These are phyloP conservation scores for Acromyrmex echinatior DNA, from an alignment of 1,140 invertebrate genomes.

Conservation along the genomic window DNA sequence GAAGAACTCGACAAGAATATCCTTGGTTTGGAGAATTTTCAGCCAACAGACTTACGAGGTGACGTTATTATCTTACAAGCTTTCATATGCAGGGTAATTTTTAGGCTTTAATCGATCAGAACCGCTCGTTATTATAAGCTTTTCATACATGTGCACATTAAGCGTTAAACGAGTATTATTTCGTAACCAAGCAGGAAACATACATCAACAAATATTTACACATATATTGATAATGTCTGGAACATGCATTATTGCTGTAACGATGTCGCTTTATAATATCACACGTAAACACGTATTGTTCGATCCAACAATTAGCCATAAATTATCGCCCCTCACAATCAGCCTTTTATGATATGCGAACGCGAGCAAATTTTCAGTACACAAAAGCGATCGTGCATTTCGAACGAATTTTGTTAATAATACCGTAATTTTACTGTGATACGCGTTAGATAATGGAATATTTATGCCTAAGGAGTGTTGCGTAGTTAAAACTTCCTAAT, in stretches of 20 bases:
- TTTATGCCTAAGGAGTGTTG: background rate
- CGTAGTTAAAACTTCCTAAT: background rate
- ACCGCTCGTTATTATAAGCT: background rate
- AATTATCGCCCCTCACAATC: constrained; percentile 47
- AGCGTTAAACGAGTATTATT: constrained; percentile 34
- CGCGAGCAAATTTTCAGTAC: constrained; percentile 11
- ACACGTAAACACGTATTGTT: constrained; percentile 56
- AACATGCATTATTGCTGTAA: constrained; percentile 43
- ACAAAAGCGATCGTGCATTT: constrained; percentile 24
- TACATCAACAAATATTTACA: constrained; percentile 47
- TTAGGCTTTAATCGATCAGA: constrained; percentile 17
- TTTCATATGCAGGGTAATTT: constrained; percentile 24
- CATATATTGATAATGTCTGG: constrained; percentile 32
- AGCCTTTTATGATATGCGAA: constrained; percentile 43
- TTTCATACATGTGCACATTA: constrained; percentile 31
- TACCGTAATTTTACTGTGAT: background rate
- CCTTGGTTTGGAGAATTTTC: background rate
- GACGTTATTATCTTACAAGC: constrained; percentile 34
- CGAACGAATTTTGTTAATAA: constrained; percentile 26
- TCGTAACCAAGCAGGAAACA: constrained; percentile 30
- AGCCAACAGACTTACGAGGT: background rate
- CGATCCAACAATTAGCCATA: constrained; percentile 52
- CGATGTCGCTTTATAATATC: constrained; percentile 50
- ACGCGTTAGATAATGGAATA: background rate
- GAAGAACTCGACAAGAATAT: background rate